A percentile compares a stretch with the other conserved stretches of the same genome.
phyloP scores from a whole-genome alignment of 1,140 invertebrate genomes.

The Drosophila kepulauana region DNA sequence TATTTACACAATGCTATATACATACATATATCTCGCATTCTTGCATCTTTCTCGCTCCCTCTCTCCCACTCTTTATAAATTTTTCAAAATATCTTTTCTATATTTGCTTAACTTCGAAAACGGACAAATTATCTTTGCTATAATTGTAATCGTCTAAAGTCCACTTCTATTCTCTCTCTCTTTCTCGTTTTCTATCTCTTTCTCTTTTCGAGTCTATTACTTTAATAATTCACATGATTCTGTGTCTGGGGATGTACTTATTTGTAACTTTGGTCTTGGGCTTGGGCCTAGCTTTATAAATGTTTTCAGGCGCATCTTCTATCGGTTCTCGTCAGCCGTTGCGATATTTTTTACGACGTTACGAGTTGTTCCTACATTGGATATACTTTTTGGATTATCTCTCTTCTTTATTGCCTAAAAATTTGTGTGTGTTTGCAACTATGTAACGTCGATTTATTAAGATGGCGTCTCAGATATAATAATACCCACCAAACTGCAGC shows the following conservation, averaged over 20 bases:
- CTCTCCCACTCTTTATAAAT: not conserved
- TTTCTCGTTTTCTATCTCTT: not conserved
- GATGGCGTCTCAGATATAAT: slow-evolving; percentile 1
- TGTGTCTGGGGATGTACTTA: slow-evolving; percentile 50
- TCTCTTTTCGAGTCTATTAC: not conserved
- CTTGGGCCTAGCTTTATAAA: slow-evolving; percentile 76
- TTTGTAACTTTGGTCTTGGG: slow-evolving; percentile 70
- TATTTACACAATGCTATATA: slow-evolving; percentile 65
- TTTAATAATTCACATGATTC: slow-evolving; percentile 20
- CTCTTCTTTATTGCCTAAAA: not conserved
- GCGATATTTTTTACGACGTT: slow-evolving; percentile 44
- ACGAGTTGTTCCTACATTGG: slow-evolving; percentile 45
- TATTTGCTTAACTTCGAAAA: not conserved
- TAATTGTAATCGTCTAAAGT: not conserved
- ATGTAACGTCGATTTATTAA: slow-evolving; percentile 8
- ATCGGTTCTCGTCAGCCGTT: slow-evolving; percentile 35
- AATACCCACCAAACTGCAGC: not conserved
- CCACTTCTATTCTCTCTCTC: not conserved
- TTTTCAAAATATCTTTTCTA: not conserved
- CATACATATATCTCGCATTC: slow-evolving; percentile 46
- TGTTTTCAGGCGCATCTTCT: slow-evolving; percentile 68
- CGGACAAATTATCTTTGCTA: not conserved
- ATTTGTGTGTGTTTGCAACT: slow-evolving; percentile 5
- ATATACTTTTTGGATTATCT: slow-evolving; percentile 14
- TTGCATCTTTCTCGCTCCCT: slow-evolving; percentile 29